Conservation (phyloP, 2,888 invertebrate genomes). For the Gandaritis pyraliata region DNA sequence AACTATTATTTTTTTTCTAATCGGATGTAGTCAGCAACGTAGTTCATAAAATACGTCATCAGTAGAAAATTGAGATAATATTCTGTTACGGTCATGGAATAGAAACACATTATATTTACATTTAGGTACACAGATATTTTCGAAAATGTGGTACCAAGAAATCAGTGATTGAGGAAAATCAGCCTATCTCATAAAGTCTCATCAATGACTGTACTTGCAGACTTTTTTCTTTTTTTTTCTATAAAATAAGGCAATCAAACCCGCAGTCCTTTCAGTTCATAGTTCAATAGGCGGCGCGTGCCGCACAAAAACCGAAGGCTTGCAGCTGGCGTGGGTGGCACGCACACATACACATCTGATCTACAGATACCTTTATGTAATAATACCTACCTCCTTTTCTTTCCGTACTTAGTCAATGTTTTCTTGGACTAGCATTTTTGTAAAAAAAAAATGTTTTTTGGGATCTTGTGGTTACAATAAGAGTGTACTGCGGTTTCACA, state of each 20-base stretch:
- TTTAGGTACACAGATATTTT: too few species aligned
- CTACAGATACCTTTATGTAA: slow-evolving; percentile 17
- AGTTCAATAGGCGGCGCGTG: slow-evolving; percentile 67
- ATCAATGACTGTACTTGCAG: neutral
- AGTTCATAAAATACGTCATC: too few species aligned
- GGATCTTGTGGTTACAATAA: too few species aligned
- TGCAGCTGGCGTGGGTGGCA: slow-evolving; percentile 76
- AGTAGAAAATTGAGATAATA: too few species aligned
- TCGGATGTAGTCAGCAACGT: too few species aligned
- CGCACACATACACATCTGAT: slow-evolving; percentile 46
- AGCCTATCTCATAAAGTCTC: neutral
- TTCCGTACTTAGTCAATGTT: neutral
- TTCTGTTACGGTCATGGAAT: too few species aligned
- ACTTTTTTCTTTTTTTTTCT: slow-evolving; percentile 7
- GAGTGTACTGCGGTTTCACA: too few species aligned
- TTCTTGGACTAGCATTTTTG: neutral
- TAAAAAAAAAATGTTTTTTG: too few species aligned
- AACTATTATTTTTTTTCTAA: too few species aligned
- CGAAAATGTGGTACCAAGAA: too few species aligned
- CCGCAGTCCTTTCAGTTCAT: slow-evolving; percentile 40
- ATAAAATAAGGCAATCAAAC: slow-evolving; percentile 35
- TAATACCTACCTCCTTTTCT: slow-evolving; percentile 9
- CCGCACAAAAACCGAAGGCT: slow-evolving; percentile 63
- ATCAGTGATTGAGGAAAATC: too few species aligned
- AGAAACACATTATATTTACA: too few species aligned